Evolutionary conservation across 2,888 invertebrate species (phyloP).

Genomic region (Macrosoma leucophasiata): DNA sequence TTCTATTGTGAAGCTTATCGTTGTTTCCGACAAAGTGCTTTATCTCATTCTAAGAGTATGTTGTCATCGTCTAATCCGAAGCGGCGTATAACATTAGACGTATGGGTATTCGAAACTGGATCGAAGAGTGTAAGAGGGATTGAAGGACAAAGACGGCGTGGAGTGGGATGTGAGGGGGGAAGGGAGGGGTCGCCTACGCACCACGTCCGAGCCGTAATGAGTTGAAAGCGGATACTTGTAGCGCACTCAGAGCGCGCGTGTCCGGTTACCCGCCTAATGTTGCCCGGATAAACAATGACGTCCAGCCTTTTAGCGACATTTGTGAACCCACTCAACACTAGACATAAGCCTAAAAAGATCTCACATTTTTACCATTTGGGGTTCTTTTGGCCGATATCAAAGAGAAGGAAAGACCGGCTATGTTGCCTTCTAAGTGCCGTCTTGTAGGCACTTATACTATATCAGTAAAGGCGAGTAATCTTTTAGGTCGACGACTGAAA

Average conservation of each 20-base stretch:
- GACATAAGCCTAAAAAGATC: constrained; percentile 73
- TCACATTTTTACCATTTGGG: constrained; percentile 64
- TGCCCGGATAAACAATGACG: constrained; percentile 75
- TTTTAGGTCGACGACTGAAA: too few species aligned
- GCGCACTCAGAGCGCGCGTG: constrained; percentile 74
- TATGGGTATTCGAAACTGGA: constrained; percentile 69
- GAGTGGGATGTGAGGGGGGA: constrained; percentile 34
- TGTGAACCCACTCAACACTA: constrained; percentile 74
- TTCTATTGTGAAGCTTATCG: neutral
- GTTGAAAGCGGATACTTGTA: constrained; percentile 77
- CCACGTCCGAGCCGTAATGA: constrained; percentile 74
- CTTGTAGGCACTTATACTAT: too few species aligned
- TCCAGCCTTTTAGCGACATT: constrained; percentile 76
- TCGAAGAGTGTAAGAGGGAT: constrained; percentile 72
- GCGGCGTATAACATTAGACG: constrained; percentile 55
- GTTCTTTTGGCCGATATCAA: constrained; percentile 51
- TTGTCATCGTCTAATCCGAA: constrained; percentile 41
- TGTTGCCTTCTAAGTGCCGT: too few species aligned
- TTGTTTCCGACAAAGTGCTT: constrained; percentile 2
- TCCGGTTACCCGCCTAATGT: constrained; percentile 76
- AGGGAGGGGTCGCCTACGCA: constrained; percentile 55
- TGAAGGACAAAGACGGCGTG: constrained; percentile 63
- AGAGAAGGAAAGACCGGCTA: too few species aligned
- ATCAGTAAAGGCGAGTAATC: too few species aligned
- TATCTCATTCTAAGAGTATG: constrained; percentile 11